Conservation (phyloP, 2,797 vertebrate genomes). For the Anguilla marmorata region DNA sequence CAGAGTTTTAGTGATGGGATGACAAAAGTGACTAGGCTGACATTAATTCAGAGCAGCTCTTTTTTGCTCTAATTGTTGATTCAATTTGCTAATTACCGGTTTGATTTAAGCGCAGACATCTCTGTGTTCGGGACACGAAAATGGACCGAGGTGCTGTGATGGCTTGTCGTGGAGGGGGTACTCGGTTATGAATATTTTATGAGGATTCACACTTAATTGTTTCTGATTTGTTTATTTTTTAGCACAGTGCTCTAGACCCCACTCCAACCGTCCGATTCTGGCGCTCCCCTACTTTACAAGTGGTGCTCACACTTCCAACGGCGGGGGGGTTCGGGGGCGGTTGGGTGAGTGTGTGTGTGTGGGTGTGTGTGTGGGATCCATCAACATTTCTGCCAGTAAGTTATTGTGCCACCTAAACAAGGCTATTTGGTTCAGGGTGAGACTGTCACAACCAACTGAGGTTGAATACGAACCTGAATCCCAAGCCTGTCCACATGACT, state of each 20-base stretch:
- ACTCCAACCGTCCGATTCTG: constrained; percentile 60
- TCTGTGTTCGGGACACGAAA: constrained; percentile 68
- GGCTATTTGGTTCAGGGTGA: constrained; percentile 17
- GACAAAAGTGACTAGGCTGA: constrained; percentile 74
- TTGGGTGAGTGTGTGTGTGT: constrained; percentile 30
- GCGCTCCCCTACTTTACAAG: constrained; percentile 60
- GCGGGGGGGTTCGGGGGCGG: constrained; percentile 55
- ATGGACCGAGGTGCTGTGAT: constrained; percentile 59
- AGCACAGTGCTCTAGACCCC: constrained; percentile 65
- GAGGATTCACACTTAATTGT: constrained; percentile 81
- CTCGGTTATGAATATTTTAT: constrained; percentile 77
- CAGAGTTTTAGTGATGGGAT: constrained; percentile 63
- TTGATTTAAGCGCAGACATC: constrained; percentile 85
- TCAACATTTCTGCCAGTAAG: constrained; percentile 48
- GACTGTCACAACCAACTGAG: not conserved
- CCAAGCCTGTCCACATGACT: not conserved
- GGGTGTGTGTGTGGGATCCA: constrained; percentile 35
- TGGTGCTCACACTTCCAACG: constrained; percentile 66
- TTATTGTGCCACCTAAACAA: constrained; percentile 49
- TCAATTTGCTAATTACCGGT: constrained; percentile 86
- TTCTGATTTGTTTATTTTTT: constrained; percentile 79
- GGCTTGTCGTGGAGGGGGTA: constrained; percentile 73
- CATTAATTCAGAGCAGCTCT: constrained; percentile 80
- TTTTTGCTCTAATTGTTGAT: constrained; percentile 83
- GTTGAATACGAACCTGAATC: not conserved